Base-by-base conservation (phyloP, 2,797 vertebrate genomes). In the Rhinogobio ventralis region DNA sequence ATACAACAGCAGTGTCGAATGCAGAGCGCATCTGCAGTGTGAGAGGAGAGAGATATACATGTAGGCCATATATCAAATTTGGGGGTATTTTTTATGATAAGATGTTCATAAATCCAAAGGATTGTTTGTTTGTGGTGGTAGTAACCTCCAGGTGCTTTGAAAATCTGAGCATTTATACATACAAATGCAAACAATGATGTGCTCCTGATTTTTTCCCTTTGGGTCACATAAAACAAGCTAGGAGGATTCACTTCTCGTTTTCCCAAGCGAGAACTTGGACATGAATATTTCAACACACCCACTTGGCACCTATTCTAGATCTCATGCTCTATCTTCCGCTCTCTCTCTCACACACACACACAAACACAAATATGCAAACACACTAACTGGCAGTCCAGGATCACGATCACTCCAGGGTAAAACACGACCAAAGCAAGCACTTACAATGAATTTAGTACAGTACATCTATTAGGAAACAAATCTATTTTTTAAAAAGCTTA, bases 201-300 rank as follows among this genome's bases (percentile, higher is more conserved):
- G 82, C 75, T 60, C 15, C 30, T 64, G 25, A 36, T 10, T 28
- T 77, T 81, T 79, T 85, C 84, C 78, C 74, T 87, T 72, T 74
- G 82, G 78, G 86, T 79, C 68, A 71, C 10, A 33, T 79, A 81
- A 78, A 85, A 87, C 80, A 82, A 81, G 79, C 15, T 28, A 33
- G 39, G 42, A 81, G 72, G 85, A 74, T 83, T 66, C 67, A 53
- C 86, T 73, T 73, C 9, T 66, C n/a, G 73, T 81, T 75, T 85
- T 85, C 66, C 86, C 62, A 84, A 39, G 78, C 55, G 82, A 86
- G 66, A 83, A 81, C 77, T 73, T 73, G 25, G 71, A 75, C 72
- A 85, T 87, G 30, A 82, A 87, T 89, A 88, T 88, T 87, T 84
- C 53, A 87, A 15, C 28, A 84, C 39, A 36, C 51, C 10, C 60